A percentile compares a stretch with the other conserved stretches of the same genome.
These are phyloP conservation scores for Ardeotis arabs DNA, from an alignment of 2,113 vertebrate genomes.

Conservation along the genomic window DNA sequence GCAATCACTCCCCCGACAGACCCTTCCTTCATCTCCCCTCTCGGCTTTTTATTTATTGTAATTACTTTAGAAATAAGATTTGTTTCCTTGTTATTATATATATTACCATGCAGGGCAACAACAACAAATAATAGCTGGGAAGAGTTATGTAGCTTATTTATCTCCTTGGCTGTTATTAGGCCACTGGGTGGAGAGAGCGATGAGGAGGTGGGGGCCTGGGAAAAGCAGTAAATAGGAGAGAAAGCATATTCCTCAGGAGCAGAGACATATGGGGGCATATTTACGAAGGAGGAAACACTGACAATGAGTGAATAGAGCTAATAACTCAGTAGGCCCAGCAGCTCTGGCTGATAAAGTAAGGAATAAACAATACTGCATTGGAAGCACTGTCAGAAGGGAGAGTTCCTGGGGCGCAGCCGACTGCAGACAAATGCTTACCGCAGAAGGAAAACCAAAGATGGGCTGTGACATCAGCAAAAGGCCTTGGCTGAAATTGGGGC, in stretches of 20 bases:
- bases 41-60: slow-evolving; percentile 79
- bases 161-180: slow-evolving; percentile 74
- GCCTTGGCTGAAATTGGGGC: neutral
- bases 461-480: neutral
- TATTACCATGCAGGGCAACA: slow-evolving; percentile 64
- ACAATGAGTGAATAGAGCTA: slow-evolving; percentile 64
- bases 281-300: slow-evolving; percentile 68
- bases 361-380: slow-evolving; percentile 53
- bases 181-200: slow-evolving; percentile 44
- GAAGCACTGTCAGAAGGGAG: neutral
- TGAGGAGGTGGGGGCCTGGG: slow-evolving; percentile 20
- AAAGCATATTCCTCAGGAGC: slow-evolving; percentile 57
- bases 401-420: slow-evolving; percentile 2
- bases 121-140: slow-evolving; percentile 67
- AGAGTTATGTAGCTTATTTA: slow-evolving; percentile 81
- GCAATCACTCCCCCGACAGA: slow-evolving; percentile 67
- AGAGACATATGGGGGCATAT: slow-evolving; percentile 66
- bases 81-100: slow-evolving; percentile 79
- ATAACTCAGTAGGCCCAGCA: slow-evolving; percentile 69
- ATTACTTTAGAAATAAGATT: slow-evolving; percentile 81
- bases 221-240: slow-evolving; percentile 75
- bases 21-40: slow-evolving; percentile 64
- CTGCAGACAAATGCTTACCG: neutral
- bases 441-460: neutral
- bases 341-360: slow-evolving; percentile 55